Conservation (phyloP, 2,797 vertebrate genomes). For the Lacerta viridis region DNA sequence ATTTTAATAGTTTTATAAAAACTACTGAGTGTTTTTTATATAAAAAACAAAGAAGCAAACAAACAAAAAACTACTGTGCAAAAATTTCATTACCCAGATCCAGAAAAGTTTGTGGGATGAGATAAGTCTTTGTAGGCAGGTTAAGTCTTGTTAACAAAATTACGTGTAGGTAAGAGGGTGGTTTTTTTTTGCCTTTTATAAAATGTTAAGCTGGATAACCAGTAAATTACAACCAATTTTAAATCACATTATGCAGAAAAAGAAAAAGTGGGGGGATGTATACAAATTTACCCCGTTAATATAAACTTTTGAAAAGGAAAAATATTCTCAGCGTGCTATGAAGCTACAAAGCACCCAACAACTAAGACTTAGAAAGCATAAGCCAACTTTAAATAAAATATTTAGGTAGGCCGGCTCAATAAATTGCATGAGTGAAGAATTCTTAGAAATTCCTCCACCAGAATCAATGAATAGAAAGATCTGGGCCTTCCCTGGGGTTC, state of each 20-base stretch:
- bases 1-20: neutral
- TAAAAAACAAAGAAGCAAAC: neutral
- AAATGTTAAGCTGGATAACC: neutral
- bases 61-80: neutral
- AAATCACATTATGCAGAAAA: constrained; percentile 4
- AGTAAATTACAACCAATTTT: neutral
- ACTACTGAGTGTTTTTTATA: neutral
- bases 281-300: too few relatives aligned
- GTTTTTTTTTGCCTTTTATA: neutral
- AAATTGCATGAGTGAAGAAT: neutral
- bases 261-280: neutral
- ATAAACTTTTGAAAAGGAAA: too few relatives aligned
- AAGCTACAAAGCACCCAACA: neutral
- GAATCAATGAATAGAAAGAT: neutral
- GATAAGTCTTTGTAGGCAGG: neutral
- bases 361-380: neutral
- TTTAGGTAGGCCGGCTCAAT: neutral
- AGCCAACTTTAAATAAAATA: neutral
- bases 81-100: neutral
- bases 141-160: neutral
- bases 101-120: neutral
- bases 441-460: neutral
- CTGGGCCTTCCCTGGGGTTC: neutral
- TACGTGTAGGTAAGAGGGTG: neutral
- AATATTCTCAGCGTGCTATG: too few relatives aligned